phyloP scores from a whole-genome alignment of 2,888 invertebrate species.

The Gymnocheta viridis region DNA sequence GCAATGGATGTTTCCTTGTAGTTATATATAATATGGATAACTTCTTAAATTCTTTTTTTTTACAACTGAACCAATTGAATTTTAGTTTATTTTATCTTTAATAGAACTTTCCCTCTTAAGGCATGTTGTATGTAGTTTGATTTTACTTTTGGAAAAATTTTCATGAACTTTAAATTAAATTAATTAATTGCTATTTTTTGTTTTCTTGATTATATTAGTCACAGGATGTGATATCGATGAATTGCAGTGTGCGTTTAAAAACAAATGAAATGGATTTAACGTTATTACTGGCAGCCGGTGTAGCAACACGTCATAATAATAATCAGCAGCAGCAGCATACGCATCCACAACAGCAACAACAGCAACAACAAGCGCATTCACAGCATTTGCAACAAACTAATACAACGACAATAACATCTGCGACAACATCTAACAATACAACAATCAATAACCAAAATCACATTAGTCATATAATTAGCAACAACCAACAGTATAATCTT shows the following conservation, averaged over 20 bases:
- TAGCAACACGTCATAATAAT: constrained; percentile 64
- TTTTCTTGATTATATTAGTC: constrained; percentile 79
- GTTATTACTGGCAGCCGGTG: constrained; percentile 74
- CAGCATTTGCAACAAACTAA: constrained; percentile 45
- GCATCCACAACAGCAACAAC: constrained; percentile 70
- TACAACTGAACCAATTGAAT: no score
- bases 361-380: constrained; percentile 61
- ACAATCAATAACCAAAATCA: constrained; percentile 45
- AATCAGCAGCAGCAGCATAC: constrained; percentile 48
- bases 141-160: constrained; percentile 8
- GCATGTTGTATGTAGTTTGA: constrained; percentile 36
- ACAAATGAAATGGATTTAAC: constrained; percentile 82
- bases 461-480: constrained; percentile 24
- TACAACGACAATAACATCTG: constrained; percentile 68
- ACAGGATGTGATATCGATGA: constrained; percentile 82
- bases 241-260: constrained; percentile 82
- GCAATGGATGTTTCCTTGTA: no score
- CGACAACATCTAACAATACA: constrained; percentile 77
- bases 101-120: background rate
- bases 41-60: no score
- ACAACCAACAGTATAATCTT: constrained; percentile 18
- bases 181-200: constrained; percentile 3
- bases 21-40: no score
- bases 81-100: background rate
- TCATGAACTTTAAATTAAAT: background rate